Evolutionary conservation across 2,888 invertebrate species (phyloP), one percentile per base, ranked within the genome.

Genomic region (Matsumyia berberina): DNA sequence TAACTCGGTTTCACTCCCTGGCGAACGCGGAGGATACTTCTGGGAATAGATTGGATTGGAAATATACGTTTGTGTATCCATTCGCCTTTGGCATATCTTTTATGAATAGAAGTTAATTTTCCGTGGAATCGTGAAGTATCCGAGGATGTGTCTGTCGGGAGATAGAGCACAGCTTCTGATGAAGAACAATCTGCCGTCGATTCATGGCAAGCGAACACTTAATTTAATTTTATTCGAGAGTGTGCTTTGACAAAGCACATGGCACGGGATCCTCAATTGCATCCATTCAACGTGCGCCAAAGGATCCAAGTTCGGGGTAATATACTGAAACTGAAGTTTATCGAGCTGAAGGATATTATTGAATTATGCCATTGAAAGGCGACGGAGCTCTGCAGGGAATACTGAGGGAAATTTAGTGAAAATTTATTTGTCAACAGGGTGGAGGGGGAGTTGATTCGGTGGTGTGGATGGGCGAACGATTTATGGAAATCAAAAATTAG

Each of bases 41-140:
- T 39, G 79, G 67, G 53, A 2, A 58, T 70, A 37, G 46, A 62
- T 60, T 44, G 12, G 9, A 60, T 51, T 67, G 74, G 60, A 67
- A 67, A 67, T 67, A 58, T 44, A 55, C 51, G 44, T 19, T 3
- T 24, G 4, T 24, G 24, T 24, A 72, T 66, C 60, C 46, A 58
- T 60, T 77, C 53, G 66, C 42, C 49, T 77, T 46, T 53, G 53
- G 72, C 55, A 62, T 67, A 78, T 78, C 78, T 62, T 83, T 67
- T 73, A 83, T 83, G 82, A 83, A 83, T 83, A 67, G 82, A 73
- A 78, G 72, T 69, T 83, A 78, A 83, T 81, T 83, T 83, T 67
- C 46, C 67, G 67, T 67, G 60, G 55, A 67, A 62, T 57, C 67
- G 33, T 64, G 39, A n/a, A n/a, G n/a, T n/a, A n/a, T n/a, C n/a